Base-by-base conservation (phyloP, 2,888 invertebrate species). In the Heterodera filipjevi region DNA sequence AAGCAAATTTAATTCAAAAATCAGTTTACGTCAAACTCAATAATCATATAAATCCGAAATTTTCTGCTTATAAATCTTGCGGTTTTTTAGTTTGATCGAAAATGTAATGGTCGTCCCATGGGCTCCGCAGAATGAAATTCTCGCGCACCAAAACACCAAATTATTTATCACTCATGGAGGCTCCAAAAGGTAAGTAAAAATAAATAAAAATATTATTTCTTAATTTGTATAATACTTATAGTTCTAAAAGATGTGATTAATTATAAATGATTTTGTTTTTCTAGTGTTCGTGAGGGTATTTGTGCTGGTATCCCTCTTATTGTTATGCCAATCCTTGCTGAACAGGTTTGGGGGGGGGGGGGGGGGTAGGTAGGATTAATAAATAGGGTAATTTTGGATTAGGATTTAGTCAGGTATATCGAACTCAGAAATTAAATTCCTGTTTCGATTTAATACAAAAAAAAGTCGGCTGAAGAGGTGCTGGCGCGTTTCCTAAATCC, bases 141-240 rank as follows among this genome's bases (percentile, higher is more conserved):
- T 84, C 5, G 59, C 71, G 22, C 84, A 84, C 76, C 39, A 46
- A 5, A 82, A 76, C n/a, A 84, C 83, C 1, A 70, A 70, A 35
- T 27, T 77, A 35, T 84, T 82, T 64, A 77, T 84, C 27, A 79
- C 81, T 8, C 84, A 84, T 75, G 84, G 80, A 3, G 84, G 84
- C 68, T 75, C 84, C 10, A 84, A 84, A 49, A 85, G 83, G 83
- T 82, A 32, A 12, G 33, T n/a, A 49, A 3, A 14, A 0, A 49
- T 1, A 14, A 49, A 16, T 49, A 49, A 49, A 49, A 49, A 49
- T 19, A 49, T 39, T 39, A 6, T 39, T 39, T 6, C 2, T 10
- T 39, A 39, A 39, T 39, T n/a, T n/a, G n/a, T n/a, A 39, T 10
- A 39, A 39, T 39, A 10, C 12, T 39, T 10, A 53, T 53, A 19